Base-by-base conservation (phyloP, 2,113 vertebrate genomes). In the Galbula dea region DNA sequence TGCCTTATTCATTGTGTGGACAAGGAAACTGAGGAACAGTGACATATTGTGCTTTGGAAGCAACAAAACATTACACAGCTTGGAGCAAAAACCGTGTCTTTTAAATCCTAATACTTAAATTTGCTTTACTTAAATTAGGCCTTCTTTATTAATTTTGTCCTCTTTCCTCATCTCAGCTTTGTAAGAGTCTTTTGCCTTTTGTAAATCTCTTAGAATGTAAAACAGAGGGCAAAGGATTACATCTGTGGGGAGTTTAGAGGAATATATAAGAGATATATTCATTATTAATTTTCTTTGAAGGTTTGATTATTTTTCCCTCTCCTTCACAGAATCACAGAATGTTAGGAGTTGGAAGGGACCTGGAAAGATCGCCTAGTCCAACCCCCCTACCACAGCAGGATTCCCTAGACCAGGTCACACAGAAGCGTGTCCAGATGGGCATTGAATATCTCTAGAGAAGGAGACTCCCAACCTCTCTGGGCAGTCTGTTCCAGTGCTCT, bases 281-380 rank as follows among this genome's bases (percentile, higher is more conserved):
- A 71, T 95, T 95, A 90, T 66, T 83, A 94, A 89, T 22, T 61
- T 94, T 41, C 57, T 96, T 87, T 93, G 45, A 89, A 97, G 37
- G 69, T 72, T 36, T 72, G 9, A 36, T 49, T 9, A n/a, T 78
- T 68, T 52, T 14, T 14, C 15, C 11, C 12, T 17, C 17, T 19
- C 59, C 24, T 23, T 23, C 34, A 34, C 58, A n/a, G n/a, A n/a
- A n/a, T n/a, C n/a, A n/a, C n/a, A n/a, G n/a, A n/a, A n/a, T n/a
- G n/a, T n/a, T n/a, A n/a, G n/a, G n/a, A n/a, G n/a, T n/a, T n/a
- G n/a, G n/a, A n/a, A n/a, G n/a, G n/a, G n/a, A n/a, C n/a, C n/a
- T n/a, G n/a, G n/a, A n/a, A n/a, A n/a, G n/a, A n/a, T n/a, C n/a
- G n/a, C n/a, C n/a, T n/a, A n/a, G n/a, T n/a, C n/a, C n/a, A n/a